phyloP scores from a whole-genome alignment of 2,888 invertebrate species.

The Monopis laevigella region DNA sequence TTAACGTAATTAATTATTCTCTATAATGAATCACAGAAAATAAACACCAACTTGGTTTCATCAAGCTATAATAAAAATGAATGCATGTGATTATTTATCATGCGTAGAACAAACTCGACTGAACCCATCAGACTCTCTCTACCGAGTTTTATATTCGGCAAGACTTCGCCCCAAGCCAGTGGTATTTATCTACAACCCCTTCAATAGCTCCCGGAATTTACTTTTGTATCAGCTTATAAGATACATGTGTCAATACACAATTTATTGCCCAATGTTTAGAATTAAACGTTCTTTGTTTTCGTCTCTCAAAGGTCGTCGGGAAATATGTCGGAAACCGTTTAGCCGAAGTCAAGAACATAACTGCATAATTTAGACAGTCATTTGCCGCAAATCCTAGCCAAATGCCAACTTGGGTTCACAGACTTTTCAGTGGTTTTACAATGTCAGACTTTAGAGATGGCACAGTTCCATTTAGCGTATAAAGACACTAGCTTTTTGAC shows the following conservation, averaged over 20 bases:
- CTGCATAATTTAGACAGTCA: conserved; percentile 50
- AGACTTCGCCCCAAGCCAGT: conserved; percentile 8
- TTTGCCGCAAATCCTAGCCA: conserved; percentile 36
- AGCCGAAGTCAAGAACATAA: conserved; percentile 34
- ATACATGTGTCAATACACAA: conserved; percentile 11
- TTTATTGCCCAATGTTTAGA: conserved; percentile 8
- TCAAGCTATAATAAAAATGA: too few species aligned
- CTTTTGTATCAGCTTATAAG: conserved; percentile 2
- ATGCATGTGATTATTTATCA: too few species aligned
- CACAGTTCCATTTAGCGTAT: too few species aligned
- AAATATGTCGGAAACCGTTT: conserved; percentile 30
- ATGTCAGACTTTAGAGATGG: too few species aligned
- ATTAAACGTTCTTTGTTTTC: conserved; percentile 9
- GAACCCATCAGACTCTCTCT: too few species aligned
- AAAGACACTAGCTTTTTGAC: too few species aligned
- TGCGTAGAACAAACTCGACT: too few species aligned
- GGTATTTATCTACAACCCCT: conserved; percentile 60
- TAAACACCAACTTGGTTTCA: too few species aligned
- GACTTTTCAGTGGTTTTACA: too few species aligned
- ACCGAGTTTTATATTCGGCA: too few species aligned
- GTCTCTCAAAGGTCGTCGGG: conserved; percentile 16
- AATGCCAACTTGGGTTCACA: conserved; percentile 34
- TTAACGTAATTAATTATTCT: too few species aligned
- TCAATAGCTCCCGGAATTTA: conserved; percentile 20
- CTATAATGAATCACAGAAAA: too few species aligned